These are phyloP conservation scores for Petrolisthes manimaculis DNA, from an alignment of 2,888 invertebrate species.

Conservation along the genomic window DNA sequence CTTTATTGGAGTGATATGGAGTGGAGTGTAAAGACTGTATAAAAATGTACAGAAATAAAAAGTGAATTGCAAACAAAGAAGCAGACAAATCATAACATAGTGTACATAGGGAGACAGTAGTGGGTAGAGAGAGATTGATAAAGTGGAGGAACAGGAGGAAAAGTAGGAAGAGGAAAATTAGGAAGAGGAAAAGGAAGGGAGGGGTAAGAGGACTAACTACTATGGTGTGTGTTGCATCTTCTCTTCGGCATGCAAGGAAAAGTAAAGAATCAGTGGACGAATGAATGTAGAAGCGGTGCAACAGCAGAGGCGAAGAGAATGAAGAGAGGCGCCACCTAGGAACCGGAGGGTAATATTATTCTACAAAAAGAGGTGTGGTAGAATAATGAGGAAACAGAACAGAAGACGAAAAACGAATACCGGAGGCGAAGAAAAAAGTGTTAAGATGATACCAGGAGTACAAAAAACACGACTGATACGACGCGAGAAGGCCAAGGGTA, in stretches of 20 bases:
- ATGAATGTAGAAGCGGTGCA: background rate
- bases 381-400: background rate
- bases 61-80: background rate
- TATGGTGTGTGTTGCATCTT: too few species aligned
- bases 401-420: background rate
- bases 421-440: background rate
- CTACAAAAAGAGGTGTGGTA: background rate
- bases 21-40: too few species aligned
- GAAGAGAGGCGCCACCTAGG: background rate
- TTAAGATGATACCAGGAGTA: background rate
- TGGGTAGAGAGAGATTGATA: background rate
- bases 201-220: constrained; percentile 2
- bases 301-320: background rate
- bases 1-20: too few species aligned
- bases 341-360: too few species aligned
- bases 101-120: constrained; percentile 14
- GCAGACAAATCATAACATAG: constrained; percentile 33
- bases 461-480: too few species aligned
- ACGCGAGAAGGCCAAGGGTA: too few species aligned
- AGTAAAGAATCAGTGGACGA: background rate
- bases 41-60: background rate
- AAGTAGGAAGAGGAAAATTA: background rate
- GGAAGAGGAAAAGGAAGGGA: background rate
- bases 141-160: background rate
- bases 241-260: background rate